Base-by-base conservation (phyloP, 1,140 invertebrate genomes). In the Calephelis nemesis region DNA sequence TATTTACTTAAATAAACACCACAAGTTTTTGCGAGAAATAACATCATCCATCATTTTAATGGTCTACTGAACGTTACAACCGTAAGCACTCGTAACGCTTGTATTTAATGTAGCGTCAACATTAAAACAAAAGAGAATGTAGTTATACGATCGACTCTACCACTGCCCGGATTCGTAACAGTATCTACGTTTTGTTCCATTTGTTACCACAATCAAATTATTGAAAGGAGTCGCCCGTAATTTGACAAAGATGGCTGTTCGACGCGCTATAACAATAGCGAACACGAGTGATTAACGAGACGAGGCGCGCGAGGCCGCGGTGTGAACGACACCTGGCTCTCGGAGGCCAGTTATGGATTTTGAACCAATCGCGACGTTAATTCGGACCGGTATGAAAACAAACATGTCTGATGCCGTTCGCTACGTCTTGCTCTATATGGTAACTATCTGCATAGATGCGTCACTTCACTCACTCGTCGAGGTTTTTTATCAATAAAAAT, bases 271-370 rank as follows among this genome's bases (percentile, higher is more conserved):
- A 91, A 91, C 89, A 91, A 91, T 91, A 91, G 87, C 83, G 86
- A 87, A 83, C 87, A 87, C 84, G 87, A 88, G 87, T 91, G 89
- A 91, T 91, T 91, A 91, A 91, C 85, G 89, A 91, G 89, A 90
- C 89, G 89, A 91, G 87, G 87, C 89, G 86, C 87, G 88, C 87
- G 90, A 90, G 88, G 88, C 86, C 90, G 90, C 89, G 89, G 91
- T 92, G 91, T 92, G 91, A 92, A 92, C 89, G 91, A 92, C 91
- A 92, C 91, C 91, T 92, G 91, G 89, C 87, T 89, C 86, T 85
- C 84, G 77, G 88, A 87, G 88, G 90, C 88, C 90, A 91, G 88
- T 91, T 90, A 90, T 90, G 89, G 89, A 91, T 92, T 91, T 91
- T 90, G 84, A 90, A 91, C 91, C 91, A 92, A 92, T 92, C 87